These are phyloP conservation scores for Hypomesus transpacificus DNA, from an alignment of 2,113 vertebrate genomes.

Conservation along the genomic window DNA sequence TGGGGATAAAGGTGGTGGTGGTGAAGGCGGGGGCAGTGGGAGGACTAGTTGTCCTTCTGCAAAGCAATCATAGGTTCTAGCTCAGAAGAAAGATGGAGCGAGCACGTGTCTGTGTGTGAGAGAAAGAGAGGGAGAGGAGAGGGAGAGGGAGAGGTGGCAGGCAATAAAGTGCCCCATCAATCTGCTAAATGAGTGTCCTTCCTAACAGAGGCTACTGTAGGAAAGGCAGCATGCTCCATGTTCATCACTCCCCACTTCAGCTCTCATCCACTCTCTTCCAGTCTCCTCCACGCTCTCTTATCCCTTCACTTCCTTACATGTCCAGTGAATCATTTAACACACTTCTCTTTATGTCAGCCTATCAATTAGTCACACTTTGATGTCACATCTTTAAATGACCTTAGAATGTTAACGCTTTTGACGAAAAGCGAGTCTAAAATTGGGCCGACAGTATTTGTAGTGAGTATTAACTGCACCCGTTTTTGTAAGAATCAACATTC, in stretches of 20 bases:
- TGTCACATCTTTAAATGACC: neutral
- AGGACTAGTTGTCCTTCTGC: constrained; percentile 32
- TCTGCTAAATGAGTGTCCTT: constrained; percentile 66
- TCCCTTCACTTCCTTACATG: constrained; percentile 23
- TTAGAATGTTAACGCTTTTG: neutral
- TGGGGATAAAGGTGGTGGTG: constrained; percentile 27
- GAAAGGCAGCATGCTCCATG: constrained; percentile 46
- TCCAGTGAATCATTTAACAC: constrained; percentile 10
- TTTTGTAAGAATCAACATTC: constrained; percentile 33
- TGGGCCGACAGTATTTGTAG: no score
- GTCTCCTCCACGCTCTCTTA: neutral
- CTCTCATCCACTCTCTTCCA: constrained; percentile 13
- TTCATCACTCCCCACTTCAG: constrained; percentile 57
- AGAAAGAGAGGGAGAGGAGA: constrained; percentile 44
- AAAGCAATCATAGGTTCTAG: constrained; percentile 39
- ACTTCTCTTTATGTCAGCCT: constrained; percentile 34
- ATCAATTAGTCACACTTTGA: constrained; percentile 27
- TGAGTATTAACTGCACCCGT: no score
- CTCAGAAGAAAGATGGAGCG: constrained; percentile 19
- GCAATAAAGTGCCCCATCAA: constrained; percentile 67
- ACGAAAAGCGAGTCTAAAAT: neutral
- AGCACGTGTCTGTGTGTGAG: neutral
- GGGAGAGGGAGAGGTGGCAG: constrained; percentile 53
- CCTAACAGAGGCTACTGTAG: constrained; percentile 48
- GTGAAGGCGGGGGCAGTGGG: neutral